Percentiles rank a stretch among this genome's conserved stretches.
These are phyloP conservation scores for Megaustenia siamemsis DNA, from an alignment of 2,888 invertebrate genomes.

Conservation along the genomic window DNA sequence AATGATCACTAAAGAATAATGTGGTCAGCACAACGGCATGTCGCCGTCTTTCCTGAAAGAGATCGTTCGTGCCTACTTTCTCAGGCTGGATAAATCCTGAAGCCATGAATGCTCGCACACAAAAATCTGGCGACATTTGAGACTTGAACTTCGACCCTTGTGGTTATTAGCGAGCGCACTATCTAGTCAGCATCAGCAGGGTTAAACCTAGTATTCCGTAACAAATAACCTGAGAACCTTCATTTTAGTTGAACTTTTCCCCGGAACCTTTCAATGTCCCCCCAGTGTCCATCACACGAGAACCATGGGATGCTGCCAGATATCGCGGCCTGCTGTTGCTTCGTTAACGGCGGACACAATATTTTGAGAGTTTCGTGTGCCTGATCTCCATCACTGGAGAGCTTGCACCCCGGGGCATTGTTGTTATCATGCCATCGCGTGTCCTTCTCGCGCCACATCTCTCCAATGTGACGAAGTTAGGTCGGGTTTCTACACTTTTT, in stretches of 20 bases:
- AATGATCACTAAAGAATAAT: too few species aligned
- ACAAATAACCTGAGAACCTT: too few species aligned
- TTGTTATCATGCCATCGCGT: constrained; percentile 8
- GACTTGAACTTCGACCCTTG: too few species aligned
- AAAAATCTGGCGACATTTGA: too few species aligned
- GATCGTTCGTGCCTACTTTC: too few species aligned
- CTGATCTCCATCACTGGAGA: neutral
- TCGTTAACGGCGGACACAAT: constrained; percentile 16
- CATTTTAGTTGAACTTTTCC: neutral
- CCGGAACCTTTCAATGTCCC: neutral
- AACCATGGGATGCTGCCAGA: neutral
- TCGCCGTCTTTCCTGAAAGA: too few species aligned
- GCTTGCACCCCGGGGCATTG: neutral
- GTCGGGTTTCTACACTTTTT: neutral
- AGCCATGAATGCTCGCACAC: too few species aligned
- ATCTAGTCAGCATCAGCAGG: too few species aligned
- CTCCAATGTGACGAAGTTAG: neutral
- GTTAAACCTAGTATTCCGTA: too few species aligned
- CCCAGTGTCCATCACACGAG: neutral
- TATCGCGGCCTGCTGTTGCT: constrained; percentile 27
- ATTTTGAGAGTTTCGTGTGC: neutral
- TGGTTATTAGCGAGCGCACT: too few species aligned
- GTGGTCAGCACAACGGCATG: too few species aligned
- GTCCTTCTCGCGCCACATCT: neutral
- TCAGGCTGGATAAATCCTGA: too few species aligned